These are phyloP conservation scores for Alethe castanea DNA, from an alignment of 2,113 vertebrate species.

Conservation along the genomic window DNA sequence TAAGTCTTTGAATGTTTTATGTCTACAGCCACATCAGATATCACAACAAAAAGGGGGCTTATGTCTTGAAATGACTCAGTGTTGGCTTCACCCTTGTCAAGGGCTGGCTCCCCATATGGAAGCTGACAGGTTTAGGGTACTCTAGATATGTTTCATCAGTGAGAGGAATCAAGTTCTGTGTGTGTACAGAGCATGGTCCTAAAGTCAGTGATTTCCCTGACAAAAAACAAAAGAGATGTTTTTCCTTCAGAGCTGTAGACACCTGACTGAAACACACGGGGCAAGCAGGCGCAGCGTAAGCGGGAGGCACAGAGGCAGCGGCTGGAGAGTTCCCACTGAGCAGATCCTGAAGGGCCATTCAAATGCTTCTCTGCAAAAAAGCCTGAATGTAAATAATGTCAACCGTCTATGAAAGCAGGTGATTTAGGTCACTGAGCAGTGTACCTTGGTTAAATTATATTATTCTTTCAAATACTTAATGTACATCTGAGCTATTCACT, in stretches of 20 bases:
- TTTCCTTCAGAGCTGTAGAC: neutral
- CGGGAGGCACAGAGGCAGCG: neutral
- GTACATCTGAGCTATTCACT: neutral
- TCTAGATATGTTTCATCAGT: neutral
- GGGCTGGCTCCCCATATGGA: neutral
- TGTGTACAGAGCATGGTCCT: neutral
- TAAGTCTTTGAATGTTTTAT: slow-evolving; percentile 41
- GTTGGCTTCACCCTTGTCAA: slow-evolving; percentile 38
- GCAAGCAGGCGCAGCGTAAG: neutral
- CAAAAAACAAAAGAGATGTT: neutral
- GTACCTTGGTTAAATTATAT: slow-evolving; percentile 45
- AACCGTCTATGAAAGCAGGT: slow-evolving; percentile 7
- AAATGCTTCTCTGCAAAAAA: slow-evolving; percentile 15
- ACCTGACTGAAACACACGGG: neutral
- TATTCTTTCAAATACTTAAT: slow-evolving; percentile 52
- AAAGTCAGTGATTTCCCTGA: slow-evolving; percentile 23
- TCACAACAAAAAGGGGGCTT: slow-evolving; percentile 3
- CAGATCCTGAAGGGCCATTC: slow-evolving; percentile 29
- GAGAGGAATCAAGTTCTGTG: neutral
- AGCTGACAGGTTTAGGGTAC: neutral
- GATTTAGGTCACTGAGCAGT: slow-evolving; percentile 39
- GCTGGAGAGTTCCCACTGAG: neutral
- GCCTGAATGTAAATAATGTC: slow-evolving; percentile 47
- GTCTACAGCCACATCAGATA: slow-evolving; percentile 9
- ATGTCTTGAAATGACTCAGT: slow-evolving; percentile 23